Percentiles rank a stretch among this genome's conserved stretches.
These are phyloP conservation scores for Meleagris gallopavo DNA, from an alignment of 2,113 vertebrate genomes.

Conservation along the genomic window DNA sequence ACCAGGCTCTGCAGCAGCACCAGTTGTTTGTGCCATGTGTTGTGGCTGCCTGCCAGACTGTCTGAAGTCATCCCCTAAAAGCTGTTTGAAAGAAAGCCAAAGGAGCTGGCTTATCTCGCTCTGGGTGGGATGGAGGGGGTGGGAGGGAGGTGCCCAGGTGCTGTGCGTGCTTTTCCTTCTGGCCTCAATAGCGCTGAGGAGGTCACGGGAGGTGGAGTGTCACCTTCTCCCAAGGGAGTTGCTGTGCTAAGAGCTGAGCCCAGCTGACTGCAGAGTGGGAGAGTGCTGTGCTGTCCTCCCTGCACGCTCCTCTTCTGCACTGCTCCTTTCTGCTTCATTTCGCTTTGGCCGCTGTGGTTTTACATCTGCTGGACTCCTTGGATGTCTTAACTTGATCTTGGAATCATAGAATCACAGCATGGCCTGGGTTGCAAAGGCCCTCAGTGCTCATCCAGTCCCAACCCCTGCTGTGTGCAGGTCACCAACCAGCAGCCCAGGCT, in stretches of 20 bases:
- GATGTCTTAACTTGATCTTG: not conserved
- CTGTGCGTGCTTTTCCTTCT: not conserved
- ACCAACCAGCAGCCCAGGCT: no score
- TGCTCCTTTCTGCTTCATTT: not conserved
- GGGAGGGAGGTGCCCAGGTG: not conserved
- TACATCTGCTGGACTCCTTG: not conserved
- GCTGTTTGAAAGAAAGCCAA: not conserved
- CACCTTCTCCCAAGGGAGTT: not conserved
- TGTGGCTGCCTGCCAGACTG: not conserved
- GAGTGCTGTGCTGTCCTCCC: not conserved
- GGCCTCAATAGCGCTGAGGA: not conserved
- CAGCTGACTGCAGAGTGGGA: rapidly evolving
- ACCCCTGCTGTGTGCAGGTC: no score
- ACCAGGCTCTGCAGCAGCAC: not conserved
- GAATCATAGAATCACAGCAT: no score
- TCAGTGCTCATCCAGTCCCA: no score
- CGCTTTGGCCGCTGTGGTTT: not conserved
- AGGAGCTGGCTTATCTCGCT: not conserved
- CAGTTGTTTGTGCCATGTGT: not conserved
- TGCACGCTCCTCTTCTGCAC: not conserved
- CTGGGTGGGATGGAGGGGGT: not conserved
- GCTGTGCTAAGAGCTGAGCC: rapidly evolving
- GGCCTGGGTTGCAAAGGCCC: no score
- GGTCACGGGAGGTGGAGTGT: not conserved
- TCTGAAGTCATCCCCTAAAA: not conserved